Conservation (phyloP, 2,797 vertebrate genomes). For the Sciurus carolinensis region DNA sequence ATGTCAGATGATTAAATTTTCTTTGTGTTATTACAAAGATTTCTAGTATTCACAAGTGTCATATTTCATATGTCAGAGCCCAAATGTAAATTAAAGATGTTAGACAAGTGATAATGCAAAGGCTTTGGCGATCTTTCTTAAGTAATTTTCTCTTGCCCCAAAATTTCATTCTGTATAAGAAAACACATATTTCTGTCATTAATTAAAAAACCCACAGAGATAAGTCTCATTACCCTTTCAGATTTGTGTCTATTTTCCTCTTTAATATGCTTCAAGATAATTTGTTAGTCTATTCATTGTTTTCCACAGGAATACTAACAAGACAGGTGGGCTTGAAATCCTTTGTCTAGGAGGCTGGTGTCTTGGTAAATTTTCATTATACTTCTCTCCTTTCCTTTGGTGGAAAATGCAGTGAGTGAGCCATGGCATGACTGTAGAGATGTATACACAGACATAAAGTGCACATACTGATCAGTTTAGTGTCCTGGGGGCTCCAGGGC, state of each 20-base stretch:
- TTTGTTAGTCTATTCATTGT: conserved; percentile 70
- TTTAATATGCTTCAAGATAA: conserved; percentile 57
- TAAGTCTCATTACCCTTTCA: conserved; percentile 57
- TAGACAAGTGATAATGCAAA: conserved; percentile 55
- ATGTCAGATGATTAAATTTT: conserved; percentile 67
- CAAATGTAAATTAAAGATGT: conserved; percentile 68
- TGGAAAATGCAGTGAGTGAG: conserved; percentile 25
- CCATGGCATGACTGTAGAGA: not conserved
- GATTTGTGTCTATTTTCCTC: conserved; percentile 65
- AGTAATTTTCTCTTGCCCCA: conserved; percentile 64
- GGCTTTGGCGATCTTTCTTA: conserved; percentile 60
- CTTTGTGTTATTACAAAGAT: conserved; percentile 62
- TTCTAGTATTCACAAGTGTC: conserved; percentile 42
- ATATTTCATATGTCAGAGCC: conserved; percentile 50
- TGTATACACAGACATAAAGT: not conserved
- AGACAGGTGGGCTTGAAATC: conserved; percentile 48
- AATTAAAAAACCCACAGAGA: conserved; percentile 43
- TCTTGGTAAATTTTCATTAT: conserved; percentile 55
- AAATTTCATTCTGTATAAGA: conserved; percentile 59
- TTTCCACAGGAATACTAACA: conserved; percentile 70
- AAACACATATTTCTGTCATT: conserved; percentile 61
- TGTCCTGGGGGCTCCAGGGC: not conserved
- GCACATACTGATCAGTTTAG: not conserved
- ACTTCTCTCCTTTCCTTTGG: not conserved
- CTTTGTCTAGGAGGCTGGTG: conserved; percentile 61